phyloP scores from a whole-genome alignment of 2,113 vertebrate species.

The Pandion haliaetus region DNA sequence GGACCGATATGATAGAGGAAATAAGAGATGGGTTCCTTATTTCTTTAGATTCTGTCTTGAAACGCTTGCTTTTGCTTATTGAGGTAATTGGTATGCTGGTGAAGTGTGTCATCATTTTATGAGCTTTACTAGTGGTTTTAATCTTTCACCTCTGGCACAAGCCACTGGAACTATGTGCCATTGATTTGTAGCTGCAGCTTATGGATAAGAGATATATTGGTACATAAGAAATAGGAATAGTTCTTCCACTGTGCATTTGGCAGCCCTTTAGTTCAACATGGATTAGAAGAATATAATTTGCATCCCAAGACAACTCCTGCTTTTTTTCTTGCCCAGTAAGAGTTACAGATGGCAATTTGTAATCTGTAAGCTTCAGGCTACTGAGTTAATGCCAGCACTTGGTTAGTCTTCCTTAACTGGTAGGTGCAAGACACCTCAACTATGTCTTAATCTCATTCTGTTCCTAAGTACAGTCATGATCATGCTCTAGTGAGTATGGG shows the following conservation, averaged over 20 bases:
- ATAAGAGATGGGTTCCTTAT: not conserved
- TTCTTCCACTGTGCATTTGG: not conserved
- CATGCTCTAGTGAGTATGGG: not conserved
- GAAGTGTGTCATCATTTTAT: not conserved
- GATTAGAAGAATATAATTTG: not conserved
- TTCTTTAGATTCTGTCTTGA: not conserved
- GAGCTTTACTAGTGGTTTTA: not conserved
- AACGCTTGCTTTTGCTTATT: not conserved
- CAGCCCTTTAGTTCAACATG: not conserved
- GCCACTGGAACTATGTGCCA: not conserved
- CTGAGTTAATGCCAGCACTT: not conserved
- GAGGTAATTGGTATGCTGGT: not conserved
- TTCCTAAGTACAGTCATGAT: accelerated
- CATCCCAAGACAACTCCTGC: not conserved
- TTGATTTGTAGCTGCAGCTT: not conserved
- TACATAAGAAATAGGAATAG: not conserved
- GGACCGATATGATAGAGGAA: not conserved
- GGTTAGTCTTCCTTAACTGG: not conserved
- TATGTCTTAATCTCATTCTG: not conserved
- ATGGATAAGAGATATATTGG: not conserved
- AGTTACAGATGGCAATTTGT: not conserved
- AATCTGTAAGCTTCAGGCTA: not conserved
- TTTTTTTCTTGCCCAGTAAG: not conserved
- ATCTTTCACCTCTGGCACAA: not conserved
- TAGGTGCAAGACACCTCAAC: not conserved